Percentiles rank a stretch among this genome's conserved stretches.
Conservation (phyloP, 2,888 invertebrate species). For the Osmoderma eremita region DNA sequence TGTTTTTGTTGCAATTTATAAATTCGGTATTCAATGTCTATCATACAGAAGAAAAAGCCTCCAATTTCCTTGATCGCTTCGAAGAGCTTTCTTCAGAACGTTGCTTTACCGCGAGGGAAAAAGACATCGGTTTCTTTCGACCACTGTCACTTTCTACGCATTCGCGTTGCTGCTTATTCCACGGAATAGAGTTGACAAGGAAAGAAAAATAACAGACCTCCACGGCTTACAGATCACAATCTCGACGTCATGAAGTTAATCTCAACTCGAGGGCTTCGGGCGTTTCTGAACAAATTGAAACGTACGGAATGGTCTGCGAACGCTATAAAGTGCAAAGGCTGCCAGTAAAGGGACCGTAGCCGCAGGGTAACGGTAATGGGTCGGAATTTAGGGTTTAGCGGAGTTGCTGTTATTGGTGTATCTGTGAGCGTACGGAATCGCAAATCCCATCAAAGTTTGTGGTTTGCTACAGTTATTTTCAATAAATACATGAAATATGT, state of each 20-base stretch:
- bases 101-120: neutral
- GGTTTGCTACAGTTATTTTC: no score
- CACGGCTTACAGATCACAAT: conserved; percentile 22
- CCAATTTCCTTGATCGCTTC: no score
- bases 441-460: no score
- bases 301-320: conserved; percentile 37
- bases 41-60: no score
- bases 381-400: conserved; percentile 36
- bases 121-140: neutral
- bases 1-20: no score
- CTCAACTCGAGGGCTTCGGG: conserved; percentile 29
- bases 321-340: conserved; percentile 36
- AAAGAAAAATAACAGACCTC: conserved; percentile 11
- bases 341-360: conserved; percentile 47
- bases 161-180: neutral
- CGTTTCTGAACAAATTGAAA: conserved; percentile 36
- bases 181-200: conserved; percentile 11
- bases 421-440: no score
- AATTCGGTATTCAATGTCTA: no score
- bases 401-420: conserved; percentile 22
- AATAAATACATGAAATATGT: no score
- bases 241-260: conserved; percentile 30
- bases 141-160: conserved; percentile 7
- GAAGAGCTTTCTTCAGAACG: no score
- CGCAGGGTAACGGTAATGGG: conserved; percentile 46